Base-by-base conservation (phyloP, 2,888 invertebrate species). In the Pyralis farinalis region DNA sequence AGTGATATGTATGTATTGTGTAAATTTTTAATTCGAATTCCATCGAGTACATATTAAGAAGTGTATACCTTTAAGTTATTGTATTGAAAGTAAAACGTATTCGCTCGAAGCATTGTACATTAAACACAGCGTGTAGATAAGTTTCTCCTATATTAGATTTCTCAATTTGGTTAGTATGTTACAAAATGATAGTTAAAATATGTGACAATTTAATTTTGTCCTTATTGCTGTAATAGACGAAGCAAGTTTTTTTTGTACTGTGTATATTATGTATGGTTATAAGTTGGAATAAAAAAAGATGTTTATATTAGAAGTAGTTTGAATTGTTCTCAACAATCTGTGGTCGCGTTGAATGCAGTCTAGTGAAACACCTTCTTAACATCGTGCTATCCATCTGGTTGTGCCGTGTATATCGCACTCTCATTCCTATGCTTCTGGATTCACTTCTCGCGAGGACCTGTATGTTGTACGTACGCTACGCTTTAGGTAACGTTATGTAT, bases 181-280 rank as follows among this genome's bases (percentile, higher is more conserved):
- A 82, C 70, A 72, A 75, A 16, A 75, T 67, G 69, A 77, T 81
- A 80, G 76, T 72, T 77, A 75, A 79, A 72, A 74, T 73, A 77
- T 75, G 86, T 69, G 87, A 79, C 85, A 85, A 85, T 86, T 87
- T 87, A 54, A 78, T 81, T 85, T 86, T 86, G 83, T 87, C 87
- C 77, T 79, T 78, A 80, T 81, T 81, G 86, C 87, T 89, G 87
- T 82, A 81, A 75, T 84, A 85, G 75, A 71, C 75, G 83, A 86
- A 87, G 90, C 91, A 84, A 81, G 76, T 92, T 93, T 93, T 92
- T 93, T 94, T 94, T 94, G 93, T 94, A 94, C 93, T 93, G 93
- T 94, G 93, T 93, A 94, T 93, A 90, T 88, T 86, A 93, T 93
- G 93, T 94, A 93, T 92, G 93, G 92, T 92, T 92, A 92, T 93